Evolutionary conservation across 2,888 invertebrate species (phyloP).

Genomic region (Clostera curtula): DNA sequence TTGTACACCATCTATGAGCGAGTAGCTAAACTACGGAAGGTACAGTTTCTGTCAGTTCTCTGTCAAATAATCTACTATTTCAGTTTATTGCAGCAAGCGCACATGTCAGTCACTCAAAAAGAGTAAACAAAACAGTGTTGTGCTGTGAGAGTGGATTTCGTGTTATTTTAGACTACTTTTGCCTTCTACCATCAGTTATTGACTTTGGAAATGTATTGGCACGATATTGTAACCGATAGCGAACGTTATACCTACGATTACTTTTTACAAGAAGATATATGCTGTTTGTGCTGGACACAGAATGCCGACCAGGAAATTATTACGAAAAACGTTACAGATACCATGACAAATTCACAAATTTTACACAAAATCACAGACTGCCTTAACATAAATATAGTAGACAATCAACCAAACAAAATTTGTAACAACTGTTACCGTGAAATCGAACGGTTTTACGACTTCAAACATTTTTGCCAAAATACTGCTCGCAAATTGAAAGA

Average conservation of each 20-base stretch:
- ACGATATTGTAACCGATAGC: slow-evolving; percentile 18
- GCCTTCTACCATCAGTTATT: too few species aligned
- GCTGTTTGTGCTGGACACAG: slow-evolving; percentile 51
- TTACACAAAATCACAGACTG: slow-evolving; percentile 41
- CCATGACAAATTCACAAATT: slow-evolving; percentile 18
- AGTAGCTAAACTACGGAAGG: too few species aligned
- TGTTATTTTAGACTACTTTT: too few species aligned
- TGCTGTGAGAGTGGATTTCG: too few species aligned
- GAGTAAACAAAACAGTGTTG: too few species aligned
- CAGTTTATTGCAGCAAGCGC: too few species aligned
- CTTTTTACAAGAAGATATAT: slow-evolving; percentile 46
- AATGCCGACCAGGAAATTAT: slow-evolving; percentile 32
- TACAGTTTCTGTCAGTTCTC: too few species aligned
- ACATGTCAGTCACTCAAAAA: too few species aligned
- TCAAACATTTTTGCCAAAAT: slow-evolving; percentile 43
- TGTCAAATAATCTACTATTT: too few species aligned
- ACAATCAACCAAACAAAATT: slow-evolving; percentile 33
- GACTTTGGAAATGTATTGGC: slow-evolving; percentile 22
- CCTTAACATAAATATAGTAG: slow-evolving; percentile 38
- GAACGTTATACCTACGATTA: slow-evolving; percentile 44
- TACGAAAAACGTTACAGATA: slow-evolving; percentile 14
- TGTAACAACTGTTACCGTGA: slow-evolving; percentile 41
- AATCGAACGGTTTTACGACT: slow-evolving; percentile 44
- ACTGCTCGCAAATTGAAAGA: slow-evolving; percentile 35
- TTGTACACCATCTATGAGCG: too few species aligned